Evolutionary conservation across 2,888 invertebrate species (phyloP).

Genomic region (Neoascia interrupta): DNA sequence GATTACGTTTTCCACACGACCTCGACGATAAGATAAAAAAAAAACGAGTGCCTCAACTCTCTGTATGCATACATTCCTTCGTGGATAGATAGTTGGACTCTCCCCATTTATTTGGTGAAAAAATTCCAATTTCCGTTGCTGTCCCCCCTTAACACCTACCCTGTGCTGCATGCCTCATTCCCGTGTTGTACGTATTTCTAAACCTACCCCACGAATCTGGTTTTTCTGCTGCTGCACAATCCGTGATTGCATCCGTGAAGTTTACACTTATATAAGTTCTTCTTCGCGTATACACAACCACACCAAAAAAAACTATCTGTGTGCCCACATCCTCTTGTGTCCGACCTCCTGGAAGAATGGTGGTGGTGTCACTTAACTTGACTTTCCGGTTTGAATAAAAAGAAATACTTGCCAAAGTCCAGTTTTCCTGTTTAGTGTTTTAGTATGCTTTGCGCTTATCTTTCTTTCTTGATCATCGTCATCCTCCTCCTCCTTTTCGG

Average conservation of each 20-base stretch:
- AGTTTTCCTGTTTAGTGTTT: slow-evolving; percentile 59
- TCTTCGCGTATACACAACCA: not conserved
- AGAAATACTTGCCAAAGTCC: slow-evolving; percentile 67
- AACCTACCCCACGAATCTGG: slow-evolving; percentile 66
- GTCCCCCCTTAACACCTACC: not conserved
- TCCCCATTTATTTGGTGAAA: too few species aligned
- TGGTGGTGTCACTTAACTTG: slow-evolving; percentile 63
- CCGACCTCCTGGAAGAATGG: slow-evolving; percentile 63
- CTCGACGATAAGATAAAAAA: too few species aligned
- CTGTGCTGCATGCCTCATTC: not conserved
- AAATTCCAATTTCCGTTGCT: slow-evolving; percentile 31
- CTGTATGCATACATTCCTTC: too few species aligned
- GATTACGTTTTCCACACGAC: too few species aligned
- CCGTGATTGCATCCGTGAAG: slow-evolving; percentile 63
- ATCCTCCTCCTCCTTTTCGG: not conserved
- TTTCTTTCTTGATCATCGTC: not conserved
- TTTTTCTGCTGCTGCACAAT: slow-evolving; percentile 31
- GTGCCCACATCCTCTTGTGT: slow-evolving; percentile 22
- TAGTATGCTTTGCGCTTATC: slow-evolving; percentile 10
- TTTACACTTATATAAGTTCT: slow-evolving; percentile 24
- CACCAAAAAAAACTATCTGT: too few species aligned
- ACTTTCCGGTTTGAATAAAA: slow-evolving; percentile 69
- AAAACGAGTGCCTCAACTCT: too few species aligned
- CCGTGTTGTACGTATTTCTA: slow-evolving; percentile 17
- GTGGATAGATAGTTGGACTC: too few species aligned